A percentile compares a stretch with the other conserved stretches of the same genome.
These are phyloP conservation scores for Chloroclysta siterata DNA, from an alignment of 2,888 invertebrate genomes.

Conservation along the genomic window DNA sequence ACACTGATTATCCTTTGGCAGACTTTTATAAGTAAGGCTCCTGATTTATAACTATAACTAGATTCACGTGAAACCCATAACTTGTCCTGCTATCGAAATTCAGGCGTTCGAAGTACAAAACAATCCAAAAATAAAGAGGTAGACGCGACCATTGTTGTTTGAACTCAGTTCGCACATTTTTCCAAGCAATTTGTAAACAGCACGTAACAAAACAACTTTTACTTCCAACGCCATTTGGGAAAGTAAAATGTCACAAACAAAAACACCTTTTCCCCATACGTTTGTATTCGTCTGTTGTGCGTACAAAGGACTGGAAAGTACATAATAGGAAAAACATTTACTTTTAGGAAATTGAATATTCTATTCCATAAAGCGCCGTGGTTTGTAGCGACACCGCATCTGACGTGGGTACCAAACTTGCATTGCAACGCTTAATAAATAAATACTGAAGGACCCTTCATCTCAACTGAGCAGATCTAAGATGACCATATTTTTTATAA, in stretches of 20 bases:
- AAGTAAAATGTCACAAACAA: constrained; percentile 42
- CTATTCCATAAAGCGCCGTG: constrained; percentile 33
- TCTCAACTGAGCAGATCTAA: no score
- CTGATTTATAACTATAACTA: no score
- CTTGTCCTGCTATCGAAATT: no score
- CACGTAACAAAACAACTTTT: constrained; percentile 39
- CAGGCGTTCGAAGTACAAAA: not conserved
- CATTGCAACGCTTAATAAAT: no score
- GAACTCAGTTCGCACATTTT: constrained; percentile 22
- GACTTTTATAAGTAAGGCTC: no score
- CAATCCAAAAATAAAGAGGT: constrained; percentile 16
- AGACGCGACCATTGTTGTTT: constrained; percentile 24
- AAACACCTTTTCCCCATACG: constrained; percentile 36
- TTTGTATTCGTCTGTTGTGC: constrained; percentile 27
- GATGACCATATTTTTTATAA: no score
- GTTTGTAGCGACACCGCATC: no score
- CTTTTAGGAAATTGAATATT: constrained; percentile 38
- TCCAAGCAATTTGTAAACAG: constrained; percentile 38
- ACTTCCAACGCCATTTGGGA: constrained; percentile 33
- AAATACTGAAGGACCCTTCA: no score
- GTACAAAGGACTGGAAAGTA: constrained; percentile 35
- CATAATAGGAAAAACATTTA: constrained; percentile 34
- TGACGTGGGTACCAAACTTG: no score
- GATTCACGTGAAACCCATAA: no score
- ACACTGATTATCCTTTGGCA: no score